Percentiles rank a stretch among this genome's conserved stretches.
Conservation (phyloP, 2,797 vertebrate species). For the Eremophila alpestris region DNA sequence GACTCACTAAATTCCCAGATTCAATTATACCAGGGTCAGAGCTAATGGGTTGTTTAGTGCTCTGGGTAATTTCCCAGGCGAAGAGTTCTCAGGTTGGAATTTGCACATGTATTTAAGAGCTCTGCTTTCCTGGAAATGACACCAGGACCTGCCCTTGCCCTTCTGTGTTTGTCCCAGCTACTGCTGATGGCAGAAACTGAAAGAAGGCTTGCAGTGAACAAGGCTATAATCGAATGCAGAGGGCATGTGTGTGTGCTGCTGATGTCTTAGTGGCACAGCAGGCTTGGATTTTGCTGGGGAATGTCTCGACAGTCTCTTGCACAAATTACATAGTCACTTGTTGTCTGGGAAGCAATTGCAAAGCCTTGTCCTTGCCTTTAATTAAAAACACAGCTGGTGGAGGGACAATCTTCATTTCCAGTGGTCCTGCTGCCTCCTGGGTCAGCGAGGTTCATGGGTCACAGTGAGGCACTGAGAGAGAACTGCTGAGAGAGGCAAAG, state of each 20-base stretch:
- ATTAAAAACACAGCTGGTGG: background rate
- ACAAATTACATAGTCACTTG: background rate
- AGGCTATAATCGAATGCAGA: background rate
- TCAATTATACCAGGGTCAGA: conserved; percentile 57
- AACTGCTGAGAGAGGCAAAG: background rate
- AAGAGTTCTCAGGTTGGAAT: background rate
- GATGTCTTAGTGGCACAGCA: background rate
- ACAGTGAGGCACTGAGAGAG: background rate
- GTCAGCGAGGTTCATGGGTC: background rate
- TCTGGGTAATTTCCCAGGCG: conserved; percentile 14
- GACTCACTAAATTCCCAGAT: conserved; percentile 39
- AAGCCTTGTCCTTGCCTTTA: background rate
- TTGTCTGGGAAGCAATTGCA: background rate
- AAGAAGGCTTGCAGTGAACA: background rate
- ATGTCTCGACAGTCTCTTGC: background rate
- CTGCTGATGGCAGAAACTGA: background rate
- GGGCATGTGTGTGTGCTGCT: background rate
- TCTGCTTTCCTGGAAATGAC: conserved; percentile 30
- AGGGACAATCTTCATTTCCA: background rate
- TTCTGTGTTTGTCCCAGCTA: background rate
- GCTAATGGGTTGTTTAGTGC: conserved; percentile 36
- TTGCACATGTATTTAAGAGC: conserved; percentile 12
- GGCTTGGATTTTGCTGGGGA: background rate
- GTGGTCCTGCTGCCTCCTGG: background rate
- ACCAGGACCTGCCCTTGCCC: background rate